Base-by-base conservation (phyloP, 1,140 invertebrate species). In the Lerema accius region DNA sequence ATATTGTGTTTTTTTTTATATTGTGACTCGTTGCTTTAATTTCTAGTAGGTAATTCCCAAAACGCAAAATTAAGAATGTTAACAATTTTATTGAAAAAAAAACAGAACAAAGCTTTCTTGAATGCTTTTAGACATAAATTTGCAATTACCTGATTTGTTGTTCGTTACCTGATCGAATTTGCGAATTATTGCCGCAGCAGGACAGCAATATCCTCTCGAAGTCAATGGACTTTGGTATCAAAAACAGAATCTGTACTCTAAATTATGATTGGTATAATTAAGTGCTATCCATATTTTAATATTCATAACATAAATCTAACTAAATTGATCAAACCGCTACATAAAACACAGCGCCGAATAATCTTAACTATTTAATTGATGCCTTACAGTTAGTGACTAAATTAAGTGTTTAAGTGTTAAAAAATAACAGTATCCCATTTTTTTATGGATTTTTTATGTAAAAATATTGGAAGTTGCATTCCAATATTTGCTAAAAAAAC, bases 291-390 rank as follows among this genome's bases (percentile, higher is more conserved):
- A 32, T 32, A 23, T 7, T 26, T 48, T 48, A 26, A 32, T 48
- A 48, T 48, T 28, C 6, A 48, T 48, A 32, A 28, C 11, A 23
- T 23, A 32, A 23, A 23, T 23, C 2, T 5, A 23, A 23, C 5
- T 26, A 11, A 28, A 48, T 28, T 48, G 45, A 48, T 48, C 19
- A 14, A 26, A 23, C 45, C 45, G 13, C 45, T 48, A 48, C 6
- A 23, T 28, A 2, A 23, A 28, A 28, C 28, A 11, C 45, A 48
- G 9, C 16, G n/a, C 17, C 2, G 26, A 49, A 11, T 15, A 32
- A 32, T 32, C 11, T 14, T 49, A 10, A 10, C 15, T 28, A n/a
- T 49, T 49, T 49, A 49, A 48, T 49, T 28, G 7, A 35, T 48
- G n/a, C 4, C 7, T 16, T 50, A 50, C 28, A 50, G 48, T 50